Evolutionary conservation across 2,888 invertebrate genomes (phyloP), one percentile per base, ranked within the genome.

Genomic region (Lepidonotus clava): DNA sequence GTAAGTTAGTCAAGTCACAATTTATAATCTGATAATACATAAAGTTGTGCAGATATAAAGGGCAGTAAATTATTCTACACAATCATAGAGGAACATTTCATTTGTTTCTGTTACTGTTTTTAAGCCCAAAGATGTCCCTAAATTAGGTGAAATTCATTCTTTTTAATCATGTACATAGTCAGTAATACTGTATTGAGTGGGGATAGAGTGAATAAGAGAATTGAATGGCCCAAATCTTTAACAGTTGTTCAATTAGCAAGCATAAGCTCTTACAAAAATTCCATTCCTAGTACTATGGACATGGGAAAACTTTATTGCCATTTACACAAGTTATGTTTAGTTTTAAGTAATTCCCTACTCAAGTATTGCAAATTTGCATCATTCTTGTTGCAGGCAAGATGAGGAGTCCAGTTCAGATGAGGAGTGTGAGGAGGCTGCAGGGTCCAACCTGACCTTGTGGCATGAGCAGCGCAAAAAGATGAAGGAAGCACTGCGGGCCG

Each of bases 391-490:
- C 51, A 80, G 80, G 14, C 80, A 80, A 32, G 32, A 24, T 1
- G 71, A 71, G n/a, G 86, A 86, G 21, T 84, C 84, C 14, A 87
- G 87, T 77, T 76, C 77, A 40, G 92, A 92, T 66, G 91, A 90
- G 0, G 92, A 92, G 4, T 90, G 90, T 51, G 83, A 53, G 11
- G 56, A 32, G 28, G 24, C 11, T 8, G 5, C 83, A 4, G 46
- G 51, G 2, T 6, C 11, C 6, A 18, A 32, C 38, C n/a, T 80
- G 32, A 28, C 41, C 41, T 76, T 89, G 41, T 93, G 93, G 93
- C 88, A 89, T 53, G 88, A 91, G 51, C 91, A 91, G 85, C 86
- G 93, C 46, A 46, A 77, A 5, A 41, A 67, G 76, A 87, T 71
- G 84, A 83, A 87, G 46, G 87, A 56, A 41, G 80, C 56, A 36